Evolutionary conservation across 1,140 invertebrate species (phyloP).

Genomic region (Epicauta chinensis): DNA sequence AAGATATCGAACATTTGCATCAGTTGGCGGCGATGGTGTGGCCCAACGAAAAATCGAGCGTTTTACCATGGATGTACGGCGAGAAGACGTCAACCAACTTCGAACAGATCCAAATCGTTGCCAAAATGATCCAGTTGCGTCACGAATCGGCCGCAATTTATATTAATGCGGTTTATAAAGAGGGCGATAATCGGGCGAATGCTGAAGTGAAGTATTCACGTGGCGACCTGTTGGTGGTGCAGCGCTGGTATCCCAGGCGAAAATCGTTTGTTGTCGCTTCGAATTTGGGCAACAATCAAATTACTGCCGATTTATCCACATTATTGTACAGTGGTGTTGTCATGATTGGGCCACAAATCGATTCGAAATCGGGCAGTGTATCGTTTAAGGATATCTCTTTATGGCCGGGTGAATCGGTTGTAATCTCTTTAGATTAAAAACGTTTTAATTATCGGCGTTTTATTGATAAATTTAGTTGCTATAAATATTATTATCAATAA

Average conservation of each 20-base stretch:
- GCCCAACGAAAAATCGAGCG: slow-evolving; percentile 36
- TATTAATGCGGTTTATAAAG: slow-evolving; percentile 57
- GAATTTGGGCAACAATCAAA: slow-evolving; percentile 55
- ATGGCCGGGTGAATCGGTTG: slow-evolving; percentile 41
- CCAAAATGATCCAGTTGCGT: slow-evolving; percentile 51
- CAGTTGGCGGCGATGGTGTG: slow-evolving; percentile 62
- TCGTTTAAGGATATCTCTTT: slow-evolving; percentile 58
- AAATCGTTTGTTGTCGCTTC: slow-evolving; percentile 66
- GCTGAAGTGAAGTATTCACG: slow-evolving; percentile 56
- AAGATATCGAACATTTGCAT: slow-evolving; percentile 55
- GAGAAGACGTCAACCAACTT: slow-evolving; percentile 41
- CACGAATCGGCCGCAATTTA: slow-evolving; percentile 60
- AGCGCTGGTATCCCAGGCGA: slow-evolving; percentile 68
- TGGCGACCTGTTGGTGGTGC: slow-evolving; percentile 61
- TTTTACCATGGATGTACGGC: slow-evolving; percentile 56
- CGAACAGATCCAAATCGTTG: slow-evolving; percentile 46
- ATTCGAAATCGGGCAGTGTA: slow-evolving; percentile 52
- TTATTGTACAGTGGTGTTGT: slow-evolving; percentile 70
- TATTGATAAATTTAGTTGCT: too few relatives aligned
- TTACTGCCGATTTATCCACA: slow-evolving; percentile 61
- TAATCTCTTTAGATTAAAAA: slow-evolving; percentile 35
- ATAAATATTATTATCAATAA: too few relatives aligned
- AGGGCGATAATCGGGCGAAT: slow-evolving; percentile 54
- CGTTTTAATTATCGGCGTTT: too few relatives aligned
- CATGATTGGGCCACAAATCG: slow-evolving; percentile 53